These are phyloP conservation scores for Holothuria leucospilota DNA, from an alignment of 53 echinoderm and acorn worm genomes.

Conservation along the genomic window DNA sequence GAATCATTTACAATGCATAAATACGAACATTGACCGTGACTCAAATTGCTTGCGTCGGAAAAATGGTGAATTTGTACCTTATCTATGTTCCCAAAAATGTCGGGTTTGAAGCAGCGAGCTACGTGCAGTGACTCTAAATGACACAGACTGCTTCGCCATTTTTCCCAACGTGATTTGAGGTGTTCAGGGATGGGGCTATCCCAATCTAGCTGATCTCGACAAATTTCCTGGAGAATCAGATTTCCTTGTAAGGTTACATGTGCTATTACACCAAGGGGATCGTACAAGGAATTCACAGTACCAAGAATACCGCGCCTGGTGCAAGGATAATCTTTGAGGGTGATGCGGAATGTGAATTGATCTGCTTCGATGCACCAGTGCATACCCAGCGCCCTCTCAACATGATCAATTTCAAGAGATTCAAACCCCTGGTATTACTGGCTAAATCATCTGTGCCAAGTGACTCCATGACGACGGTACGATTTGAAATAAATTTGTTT, in stretches of 20 bases:
- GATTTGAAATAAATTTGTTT: constrained; percentile 71
- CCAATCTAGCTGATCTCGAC: constrained; percentile 61
- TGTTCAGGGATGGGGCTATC: constrained; percentile 68
- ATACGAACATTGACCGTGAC: constrained; percentile 78
- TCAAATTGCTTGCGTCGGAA: constrained; percentile 63
- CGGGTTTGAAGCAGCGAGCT: constrained; percentile 62
- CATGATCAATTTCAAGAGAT: constrained; percentile 30
- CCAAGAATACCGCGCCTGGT: constrained; percentile 57
- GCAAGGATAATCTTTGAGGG: constrained; percentile 11
- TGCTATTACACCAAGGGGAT: constrained; percentile 67
- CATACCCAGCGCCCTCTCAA: constrained; percentile 67
- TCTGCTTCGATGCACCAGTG: constrained; percentile 59
- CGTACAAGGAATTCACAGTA: constrained; percentile 72
- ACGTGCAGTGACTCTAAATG: constrained; percentile 35
- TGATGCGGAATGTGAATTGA: constrained; percentile 42
- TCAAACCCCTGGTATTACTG: constrained; percentile 23
- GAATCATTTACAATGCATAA: constrained; percentile 46
- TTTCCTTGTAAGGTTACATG: constrained; percentile 67
- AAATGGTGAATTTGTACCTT: constrained; percentile 57
- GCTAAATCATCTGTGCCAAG: constrained; percentile 49
- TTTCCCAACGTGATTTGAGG: constrained; percentile 45
- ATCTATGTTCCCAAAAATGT: constrained; percentile 35
- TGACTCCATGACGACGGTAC: constrained; percentile 51
- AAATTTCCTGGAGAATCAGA: constrained; percentile 71
- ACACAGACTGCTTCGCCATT: constrained; percentile 51